phyloP scores from a whole-genome alignment of 2,888 invertebrate genomes.

The Gisinianus flammeolus region DNA sequence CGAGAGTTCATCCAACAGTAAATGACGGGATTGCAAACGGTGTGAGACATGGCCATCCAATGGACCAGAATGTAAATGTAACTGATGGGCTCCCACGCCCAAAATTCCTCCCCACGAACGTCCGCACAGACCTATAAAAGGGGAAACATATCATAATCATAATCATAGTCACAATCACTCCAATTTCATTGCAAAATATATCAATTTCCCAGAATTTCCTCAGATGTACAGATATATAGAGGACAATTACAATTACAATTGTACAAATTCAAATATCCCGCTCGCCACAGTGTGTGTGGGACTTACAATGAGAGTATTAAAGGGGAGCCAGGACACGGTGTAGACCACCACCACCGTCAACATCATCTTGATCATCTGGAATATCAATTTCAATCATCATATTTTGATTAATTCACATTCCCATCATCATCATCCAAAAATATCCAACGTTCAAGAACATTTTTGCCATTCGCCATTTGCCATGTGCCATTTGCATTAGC shows the following conservation, averaged over 20 bases:
- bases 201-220: background rate
- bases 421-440: too few species aligned
- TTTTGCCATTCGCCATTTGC: too few species aligned
- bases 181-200: too few species aligned
- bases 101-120: constrained; percentile 42
- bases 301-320: constrained; percentile 62
- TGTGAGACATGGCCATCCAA: constrained; percentile 60
- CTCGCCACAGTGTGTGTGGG: too few species aligned
- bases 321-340: constrained; percentile 67
- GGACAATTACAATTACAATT: background rate
- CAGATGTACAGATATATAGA: background rate
- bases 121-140: constrained; percentile 48
- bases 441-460: too few species aligned
- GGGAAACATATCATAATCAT: background rate
- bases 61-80: constrained; percentile 60
- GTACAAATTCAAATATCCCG: too few species aligned
- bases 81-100: constrained; percentile 49
- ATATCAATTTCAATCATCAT: background rate
- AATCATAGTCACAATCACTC: background rate
- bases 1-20: constrained; percentile 61
- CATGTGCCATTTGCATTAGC: too few species aligned
- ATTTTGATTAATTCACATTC: too few species aligned
- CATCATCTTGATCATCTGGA: constrained; percentile 69
- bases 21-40: constrained; percentile 60
- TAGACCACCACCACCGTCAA: constrained; percentile 66